These are phyloP conservation scores for Mythimna impura DNA, from an alignment of 2,888 invertebrate genomes.

Conservation along the genomic window DNA sequence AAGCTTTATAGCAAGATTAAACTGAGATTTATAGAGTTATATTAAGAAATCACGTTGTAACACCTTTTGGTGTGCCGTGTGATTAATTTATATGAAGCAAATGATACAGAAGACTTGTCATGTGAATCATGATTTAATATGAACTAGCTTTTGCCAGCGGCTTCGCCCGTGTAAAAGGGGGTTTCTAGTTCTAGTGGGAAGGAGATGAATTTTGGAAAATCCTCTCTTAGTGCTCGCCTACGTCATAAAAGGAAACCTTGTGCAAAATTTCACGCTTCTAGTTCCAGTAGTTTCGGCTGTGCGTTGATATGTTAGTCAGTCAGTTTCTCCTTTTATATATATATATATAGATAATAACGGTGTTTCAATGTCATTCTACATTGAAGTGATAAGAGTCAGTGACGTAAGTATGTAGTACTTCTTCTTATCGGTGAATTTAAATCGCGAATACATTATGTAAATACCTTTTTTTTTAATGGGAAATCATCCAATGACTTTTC, in stretches of 20 bases:
- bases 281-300: too few relatives aligned
- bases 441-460: slow-evolving; percentile 22
- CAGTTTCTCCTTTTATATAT: too few relatives aligned
- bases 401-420: slow-evolving; percentile 23
- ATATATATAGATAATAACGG: slow-evolving; percentile 21
- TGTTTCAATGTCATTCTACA: slow-evolving; percentile 40
- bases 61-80: slow-evolving; percentile 16
- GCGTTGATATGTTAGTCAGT: too few relatives aligned
- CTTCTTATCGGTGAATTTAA: slow-evolving; percentile 31
- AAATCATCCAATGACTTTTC: too few relatives aligned
- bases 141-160: too few relatives aligned
- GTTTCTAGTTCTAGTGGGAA: too few relatives aligned
- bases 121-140: slow-evolving; percentile 14
- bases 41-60: slow-evolving; percentile 33
- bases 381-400: slow-evolving; percentile 32
- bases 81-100: slow-evolving; percentile 19
- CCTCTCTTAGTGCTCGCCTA: too few relatives aligned
- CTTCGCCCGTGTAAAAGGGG: too few relatives aligned
- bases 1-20: slow-evolving; percentile 13
- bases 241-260: too few relatives aligned
- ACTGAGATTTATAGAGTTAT: slow-evolving; percentile 37
- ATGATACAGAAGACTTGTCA: background rate
- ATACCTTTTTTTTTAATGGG: slow-evolving; percentile 76
- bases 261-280: too few relatives aligned
- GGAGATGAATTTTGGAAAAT: too few relatives aligned